phyloP scores from a whole-genome alignment of 2,797 vertebrate species.

The Lagocephalus sceleratus region DNA sequence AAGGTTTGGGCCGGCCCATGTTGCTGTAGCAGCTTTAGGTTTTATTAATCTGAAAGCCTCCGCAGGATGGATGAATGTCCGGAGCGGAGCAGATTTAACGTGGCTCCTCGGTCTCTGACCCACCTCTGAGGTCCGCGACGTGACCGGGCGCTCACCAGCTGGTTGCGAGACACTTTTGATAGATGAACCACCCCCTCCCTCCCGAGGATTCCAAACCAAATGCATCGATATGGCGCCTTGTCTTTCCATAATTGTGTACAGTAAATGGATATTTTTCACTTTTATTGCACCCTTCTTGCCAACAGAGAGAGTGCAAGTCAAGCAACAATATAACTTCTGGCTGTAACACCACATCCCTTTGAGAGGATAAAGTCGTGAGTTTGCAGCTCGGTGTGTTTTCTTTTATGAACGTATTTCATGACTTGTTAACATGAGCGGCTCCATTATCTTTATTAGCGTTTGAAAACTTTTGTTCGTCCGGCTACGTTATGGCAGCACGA shows the following conservation, averaged over 20 bases:
- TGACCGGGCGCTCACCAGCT: background rate
- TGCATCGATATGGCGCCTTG: too few species aligned
- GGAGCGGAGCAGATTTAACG: constrained; percentile 23
- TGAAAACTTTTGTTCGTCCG: constrained; percentile 41
- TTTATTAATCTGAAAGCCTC: constrained; percentile 68
- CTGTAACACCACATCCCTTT: constrained; percentile 8
- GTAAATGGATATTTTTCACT: too few species aligned
- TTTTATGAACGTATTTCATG: constrained; percentile 26
- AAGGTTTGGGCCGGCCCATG: constrained; percentile 58
- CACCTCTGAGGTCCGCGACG: constrained; percentile 5
- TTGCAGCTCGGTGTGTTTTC: constrained; percentile 2
- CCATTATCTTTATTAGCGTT: constrained; percentile 43
- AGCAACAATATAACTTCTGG: background rate
- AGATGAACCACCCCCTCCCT: too few species aligned
- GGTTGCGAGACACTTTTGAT: too few species aligned
- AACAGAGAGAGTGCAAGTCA: background rate
- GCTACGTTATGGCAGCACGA: constrained; percentile 38
- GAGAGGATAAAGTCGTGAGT: constrained; percentile 10
- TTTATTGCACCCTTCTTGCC: too few species aligned
- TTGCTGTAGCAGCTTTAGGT: constrained; percentile 48
- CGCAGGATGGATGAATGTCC: constrained; percentile 58
- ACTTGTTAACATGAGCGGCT: constrained; percentile 40
- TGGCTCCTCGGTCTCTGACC: constrained; percentile 17
- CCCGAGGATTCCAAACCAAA: too few species aligned
- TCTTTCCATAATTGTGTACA: too few species aligned